These are phyloP conservation scores for Channallabes apus DNA, from an alignment of 2,797 vertebrate genomes.

Conservation along the genomic window DNA sequence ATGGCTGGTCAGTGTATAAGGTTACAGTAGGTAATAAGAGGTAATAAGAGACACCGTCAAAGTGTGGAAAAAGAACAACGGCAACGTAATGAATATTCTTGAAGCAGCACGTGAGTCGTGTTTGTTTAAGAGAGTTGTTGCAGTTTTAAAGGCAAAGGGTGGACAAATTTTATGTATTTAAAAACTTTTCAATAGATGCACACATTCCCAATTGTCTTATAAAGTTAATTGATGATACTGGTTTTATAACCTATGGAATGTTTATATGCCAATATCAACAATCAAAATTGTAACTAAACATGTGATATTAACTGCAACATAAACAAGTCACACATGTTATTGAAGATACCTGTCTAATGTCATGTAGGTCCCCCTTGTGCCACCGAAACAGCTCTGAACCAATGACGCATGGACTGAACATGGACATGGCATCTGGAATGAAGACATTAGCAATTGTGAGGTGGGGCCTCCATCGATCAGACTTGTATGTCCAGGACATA, in stretches of 20 bases:
- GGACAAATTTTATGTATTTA: not conserved
- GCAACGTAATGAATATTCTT: not conserved
- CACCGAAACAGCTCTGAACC: no score
- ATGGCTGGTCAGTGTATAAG: not conserved
- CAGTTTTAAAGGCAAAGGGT: not conserved
- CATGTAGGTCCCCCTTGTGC: no score
- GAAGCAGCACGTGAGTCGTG: not conserved
- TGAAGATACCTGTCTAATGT: no score
- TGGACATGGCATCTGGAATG: not conserved
- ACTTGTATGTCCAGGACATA: no score
- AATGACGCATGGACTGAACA: not conserved
- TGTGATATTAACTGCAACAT: not conserved
- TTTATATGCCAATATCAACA: not conserved
- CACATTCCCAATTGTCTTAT: not conserved
- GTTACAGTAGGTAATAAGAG: not conserved
- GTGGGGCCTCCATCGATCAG: no score
- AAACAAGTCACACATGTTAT: not conserved
- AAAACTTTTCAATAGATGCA: not conserved
- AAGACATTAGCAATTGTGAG: not conserved
- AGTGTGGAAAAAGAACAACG: not conserved
- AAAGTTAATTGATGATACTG: not conserved
- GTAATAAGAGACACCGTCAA: not conserved
- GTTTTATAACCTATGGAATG: not conserved
- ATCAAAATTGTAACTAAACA: not conserved
- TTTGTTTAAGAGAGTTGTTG: not conserved